phyloP scores from a whole-genome alignment of 2,113 vertebrate species.

The Neolamprologus hecqui region DNA sequence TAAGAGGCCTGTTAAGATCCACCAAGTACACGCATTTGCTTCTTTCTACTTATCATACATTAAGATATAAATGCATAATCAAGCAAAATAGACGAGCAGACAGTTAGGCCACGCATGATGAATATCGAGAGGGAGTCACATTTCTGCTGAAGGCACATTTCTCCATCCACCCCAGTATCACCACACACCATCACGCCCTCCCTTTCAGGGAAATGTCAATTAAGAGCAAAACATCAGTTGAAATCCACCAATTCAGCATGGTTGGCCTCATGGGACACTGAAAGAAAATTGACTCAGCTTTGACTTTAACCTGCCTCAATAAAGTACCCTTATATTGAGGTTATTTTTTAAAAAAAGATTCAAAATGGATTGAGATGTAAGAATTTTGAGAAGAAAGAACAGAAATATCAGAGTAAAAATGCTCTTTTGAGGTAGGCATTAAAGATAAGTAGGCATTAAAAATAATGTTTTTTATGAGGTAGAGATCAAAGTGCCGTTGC shows the following conservation, averaged over 20 bases:
- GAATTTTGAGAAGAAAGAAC: neutral
- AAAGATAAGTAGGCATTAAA: neutral
- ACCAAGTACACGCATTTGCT: neutral
- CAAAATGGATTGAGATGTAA: neutral
- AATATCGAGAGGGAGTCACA: slow-evolving; percentile 9
- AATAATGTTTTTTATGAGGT: neutral
- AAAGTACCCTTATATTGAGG: neutral
- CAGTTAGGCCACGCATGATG: neutral
- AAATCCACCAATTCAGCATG: slow-evolving; percentile 42
- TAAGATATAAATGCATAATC: neutral
- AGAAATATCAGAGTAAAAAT: neutral
- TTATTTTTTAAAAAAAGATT: neutral
- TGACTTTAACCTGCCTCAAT: neutral
- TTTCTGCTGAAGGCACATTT: slow-evolving; percentile 53
- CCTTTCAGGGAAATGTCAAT: slow-evolving; percentile 44
- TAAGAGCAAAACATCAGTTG: slow-evolving; percentile 29
- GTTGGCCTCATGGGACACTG: neutral
- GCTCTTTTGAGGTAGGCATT: neutral
- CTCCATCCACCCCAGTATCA: neutral
- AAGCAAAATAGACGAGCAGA: neutral
- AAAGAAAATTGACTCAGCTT: neutral
- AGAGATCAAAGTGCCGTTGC: neutral
- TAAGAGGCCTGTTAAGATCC: neutral
- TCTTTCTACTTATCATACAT: neutral
- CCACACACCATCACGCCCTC: neutral